Conservation (phyloP, 2,888 invertebrate genomes). For the Drosophila cognata region DNA sequence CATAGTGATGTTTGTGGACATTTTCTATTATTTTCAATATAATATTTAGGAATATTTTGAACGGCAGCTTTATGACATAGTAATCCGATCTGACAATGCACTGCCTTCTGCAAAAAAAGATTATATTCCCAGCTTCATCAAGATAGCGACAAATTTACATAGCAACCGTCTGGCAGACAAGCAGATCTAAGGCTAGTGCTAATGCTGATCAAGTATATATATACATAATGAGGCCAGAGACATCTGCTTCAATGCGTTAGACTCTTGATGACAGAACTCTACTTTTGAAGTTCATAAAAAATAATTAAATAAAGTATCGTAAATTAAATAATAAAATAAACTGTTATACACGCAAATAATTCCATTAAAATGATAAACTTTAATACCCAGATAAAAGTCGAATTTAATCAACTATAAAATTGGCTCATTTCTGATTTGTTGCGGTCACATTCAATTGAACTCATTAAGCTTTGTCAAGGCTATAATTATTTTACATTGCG, state of each 20-base stretch:
- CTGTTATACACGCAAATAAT: not conserved
- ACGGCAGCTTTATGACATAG: not conserved
- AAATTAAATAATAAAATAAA: not conserved
- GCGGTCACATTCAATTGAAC: conserved; percentile 23
- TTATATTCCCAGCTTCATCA: not conserved
- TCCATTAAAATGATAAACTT: not conserved
- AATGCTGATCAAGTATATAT: not conserved
- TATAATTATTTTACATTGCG: conserved; percentile 65
- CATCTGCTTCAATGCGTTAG: not conserved
- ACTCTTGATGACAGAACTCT: not conserved
- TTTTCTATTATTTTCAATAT: not conserved
- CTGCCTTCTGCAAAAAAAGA: not conserved
- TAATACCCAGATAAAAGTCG: not conserved
- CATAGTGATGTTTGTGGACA: not conserved
- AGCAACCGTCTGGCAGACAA: not conserved
- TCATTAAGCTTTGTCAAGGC: conserved; percentile 20
- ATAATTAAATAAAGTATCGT: not conserved
- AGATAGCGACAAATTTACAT: not conserved
- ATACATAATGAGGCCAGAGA: not conserved
- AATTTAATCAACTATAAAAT: not conserved
- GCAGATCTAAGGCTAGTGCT: not conserved
- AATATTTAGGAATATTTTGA: not conserved
- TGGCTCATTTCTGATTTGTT: conserved; percentile 22
- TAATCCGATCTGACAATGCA: not conserved
- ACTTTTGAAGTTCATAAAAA: not conserved